Percentiles rank a stretch among this genome's conserved stretches.
Conservation (phyloP, 2,797 vertebrate genomes). For the Esox lucius region DNA sequence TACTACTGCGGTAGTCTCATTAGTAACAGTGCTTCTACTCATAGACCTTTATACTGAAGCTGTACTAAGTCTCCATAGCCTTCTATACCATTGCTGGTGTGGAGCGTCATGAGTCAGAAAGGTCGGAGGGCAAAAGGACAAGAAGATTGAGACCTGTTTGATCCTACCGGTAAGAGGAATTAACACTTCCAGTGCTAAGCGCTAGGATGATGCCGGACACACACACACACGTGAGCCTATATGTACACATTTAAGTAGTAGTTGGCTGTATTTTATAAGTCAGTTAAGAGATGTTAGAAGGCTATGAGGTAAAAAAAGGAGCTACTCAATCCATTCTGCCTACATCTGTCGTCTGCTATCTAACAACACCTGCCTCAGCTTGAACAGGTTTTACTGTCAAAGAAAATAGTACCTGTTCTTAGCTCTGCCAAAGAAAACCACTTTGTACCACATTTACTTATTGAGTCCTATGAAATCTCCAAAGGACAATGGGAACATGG, state of each 20-base stretch:
- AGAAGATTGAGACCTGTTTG: slow-evolving; percentile 14
- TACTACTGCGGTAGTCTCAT: no score
- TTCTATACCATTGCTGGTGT: neutral
- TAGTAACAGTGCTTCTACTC: no score
- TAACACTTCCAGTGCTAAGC: slow-evolving; percentile 22
- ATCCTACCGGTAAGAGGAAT: slow-evolving; percentile 35
- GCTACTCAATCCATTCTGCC: neutral
- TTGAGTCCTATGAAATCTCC: neutral
- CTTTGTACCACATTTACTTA: neutral
- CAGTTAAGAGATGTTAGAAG: no score
- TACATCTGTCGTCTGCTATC: neutral
- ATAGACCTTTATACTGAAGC: neutral
- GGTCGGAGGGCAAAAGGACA: neutral
- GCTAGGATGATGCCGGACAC: slow-evolving; percentile 24
- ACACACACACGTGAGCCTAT: neutral
- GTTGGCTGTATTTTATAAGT: neutral
- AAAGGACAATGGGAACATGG: neutral
- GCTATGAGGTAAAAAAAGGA: neutral
- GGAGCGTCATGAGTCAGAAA: neutral
- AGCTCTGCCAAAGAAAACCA: neutral
- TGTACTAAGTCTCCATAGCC: neutral
- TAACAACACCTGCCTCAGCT: neutral
- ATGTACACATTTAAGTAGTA: neutral
- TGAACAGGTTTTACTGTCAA: neutral
- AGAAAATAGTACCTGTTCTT: neutral